phyloP scores from a whole-genome alignment of 1,140 invertebrate genomes.

The Pissodes strobi region DNA sequence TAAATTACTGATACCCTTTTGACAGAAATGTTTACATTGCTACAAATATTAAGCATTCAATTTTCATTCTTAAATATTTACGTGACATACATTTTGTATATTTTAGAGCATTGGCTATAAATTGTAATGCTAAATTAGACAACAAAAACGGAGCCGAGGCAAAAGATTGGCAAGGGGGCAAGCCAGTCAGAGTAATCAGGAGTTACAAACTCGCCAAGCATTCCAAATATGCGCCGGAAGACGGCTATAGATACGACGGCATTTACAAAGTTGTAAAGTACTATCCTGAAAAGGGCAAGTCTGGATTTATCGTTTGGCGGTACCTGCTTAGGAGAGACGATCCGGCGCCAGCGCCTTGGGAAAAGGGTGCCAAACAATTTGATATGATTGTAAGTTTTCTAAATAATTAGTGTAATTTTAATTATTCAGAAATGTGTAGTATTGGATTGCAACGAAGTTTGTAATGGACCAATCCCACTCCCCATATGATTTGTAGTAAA shows the following conservation, averaged over 20 bases:
- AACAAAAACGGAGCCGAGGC: slow-evolving; percentile 70
- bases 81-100: background rate
- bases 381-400: slow-evolving; percentile 59
- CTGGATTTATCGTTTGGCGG: slow-evolving; percentile 82
- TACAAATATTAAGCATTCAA: no score
- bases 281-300: slow-evolving; percentile 78
- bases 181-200: slow-evolving; percentile 79
- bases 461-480: background rate
- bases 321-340: slow-evolving; percentile 82
- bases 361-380: slow-evolving; percentile 68
- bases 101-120: slow-evolving; percentile 74
- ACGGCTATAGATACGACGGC: slow-evolving; percentile 77
- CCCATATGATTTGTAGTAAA: no score
- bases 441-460: background rate
- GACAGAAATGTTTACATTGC: no score
- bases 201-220: slow-evolving; percentile 76
- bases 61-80: no score
- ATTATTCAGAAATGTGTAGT: background rate
- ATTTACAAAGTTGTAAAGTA: slow-evolving; percentile 85
- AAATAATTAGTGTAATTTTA: no score
- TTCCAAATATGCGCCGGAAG: slow-evolving; percentile 78
- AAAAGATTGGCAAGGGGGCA: slow-evolving; percentile 73
- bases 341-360: slow-evolving; percentile 80
- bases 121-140: slow-evolving; percentile 73
- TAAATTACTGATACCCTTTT: background rate